Base-by-base conservation (phyloP, 2,888 invertebrate genomes). In the Emmelina monodactyla region DNA sequence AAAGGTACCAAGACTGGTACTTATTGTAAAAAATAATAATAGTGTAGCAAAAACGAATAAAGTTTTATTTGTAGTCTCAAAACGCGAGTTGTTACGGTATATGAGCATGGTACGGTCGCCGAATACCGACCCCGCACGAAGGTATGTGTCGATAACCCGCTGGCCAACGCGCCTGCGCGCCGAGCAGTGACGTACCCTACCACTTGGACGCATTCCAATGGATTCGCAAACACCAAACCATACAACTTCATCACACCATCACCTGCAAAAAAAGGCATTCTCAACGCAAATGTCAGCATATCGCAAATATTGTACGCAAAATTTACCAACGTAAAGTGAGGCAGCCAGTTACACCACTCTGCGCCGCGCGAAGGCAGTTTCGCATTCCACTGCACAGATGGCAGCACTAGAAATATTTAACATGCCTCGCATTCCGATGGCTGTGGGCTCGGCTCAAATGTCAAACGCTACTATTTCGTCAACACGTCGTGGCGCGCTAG, bases 401-500 rank as follows among this genome's bases (percentile, higher is more conserved):
- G 80, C 82, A 78, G 79, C 79, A 82, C 82, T 82, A 82, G 82
- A 76, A 84, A 85, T 85, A 85, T 83, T 84, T 85, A 79, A 81
- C 83, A 85, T 85, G 83, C 85, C 83, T 54, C 55, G 67, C 80
- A 85, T 85, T 82, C 85, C 85, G 58, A 71, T 66, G 72, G 81
- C 80, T 75, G 82, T 84, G 84, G 85, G 84, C 85, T 83, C 84
- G 85, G 84, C 84, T 83, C 83, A 85, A 85, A 85, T 85, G 85
- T 85, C 85, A 85, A 85, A 85, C 84, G 82, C 70, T 67, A 76
- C 75, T 80, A 81, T 80, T 80, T 80, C 80, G 75, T 81, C 80
- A 80, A 80, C 78, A 79, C 72, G 64, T 63, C 70, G 73, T 70
- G 70, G 73, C 73, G 78, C 71, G 76, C 62, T 71, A 78, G 78